Percentiles rank a stretch among this genome's conserved stretches.
These are phyloP conservation scores for Nudaria mundana DNA, from an alignment of 2,888 invertebrate species.

Conservation along the genomic window DNA sequence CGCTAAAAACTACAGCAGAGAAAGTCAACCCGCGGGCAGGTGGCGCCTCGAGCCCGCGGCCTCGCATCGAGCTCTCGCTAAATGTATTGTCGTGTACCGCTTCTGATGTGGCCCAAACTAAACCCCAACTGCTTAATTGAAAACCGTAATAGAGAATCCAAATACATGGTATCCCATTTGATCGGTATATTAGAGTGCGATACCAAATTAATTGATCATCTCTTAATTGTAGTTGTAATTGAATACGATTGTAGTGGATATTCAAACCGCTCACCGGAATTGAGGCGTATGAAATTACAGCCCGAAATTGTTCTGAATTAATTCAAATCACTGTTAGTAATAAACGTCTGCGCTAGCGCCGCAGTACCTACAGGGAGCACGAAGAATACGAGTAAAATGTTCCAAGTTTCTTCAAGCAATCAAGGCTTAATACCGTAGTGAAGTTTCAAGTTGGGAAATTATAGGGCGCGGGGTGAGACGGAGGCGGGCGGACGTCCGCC, in stretches of 20 bases:
- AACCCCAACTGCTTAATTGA: conserved; percentile 76
- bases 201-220: conserved; percentile 55
- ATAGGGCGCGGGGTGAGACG: conserved; percentile 66
- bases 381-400: conserved; percentile 80
- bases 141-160: conserved; percentile 71
- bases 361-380: conserved; percentile 74
- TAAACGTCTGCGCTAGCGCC: conserved; percentile 73
- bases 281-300: conserved; percentile 36
- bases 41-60: conserved; percentile 41
- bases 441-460: conserved; percentile 81
- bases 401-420: conserved; percentile 81
- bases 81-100: conserved; percentile 76
- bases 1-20: conserved; percentile 65
- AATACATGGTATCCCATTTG: conserved; percentile 74
- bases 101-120: conserved; percentile 67
- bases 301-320: conserved; percentile 60
- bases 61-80: conserved; percentile 47
- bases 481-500: conserved; percentile 70
- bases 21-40: conserved; percentile 62
- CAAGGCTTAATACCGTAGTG: conserved; percentile 81
- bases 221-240: conserved; percentile 44
- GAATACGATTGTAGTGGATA: conserved; percentile 40
- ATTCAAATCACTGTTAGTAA: conserved; percentile 73
- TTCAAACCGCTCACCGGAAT: conserved; percentile 23
- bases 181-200: conserved; percentile 58